Base-by-base conservation (phyloP, 1,140 invertebrate species). In the Platyscapa corneri region DNA sequence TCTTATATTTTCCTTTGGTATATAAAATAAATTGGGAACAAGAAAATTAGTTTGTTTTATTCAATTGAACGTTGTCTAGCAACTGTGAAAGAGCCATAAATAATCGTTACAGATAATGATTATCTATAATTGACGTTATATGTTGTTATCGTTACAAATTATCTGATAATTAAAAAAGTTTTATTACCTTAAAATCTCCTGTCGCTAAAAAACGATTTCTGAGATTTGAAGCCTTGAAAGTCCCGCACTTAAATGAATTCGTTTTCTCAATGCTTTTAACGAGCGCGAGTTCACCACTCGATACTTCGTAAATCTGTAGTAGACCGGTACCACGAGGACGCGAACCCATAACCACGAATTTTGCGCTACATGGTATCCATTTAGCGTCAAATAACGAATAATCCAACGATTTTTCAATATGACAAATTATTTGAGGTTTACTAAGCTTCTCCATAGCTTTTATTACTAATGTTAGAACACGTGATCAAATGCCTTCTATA, bases 311-410 rank as follows among this genome's bases (percentile, higher is more conserved):
- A n/a, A 98, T 95, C 93, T 99, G 96, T 87, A 99, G 92, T 30
- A 97, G 95, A 0, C 98, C 98, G 56, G 95, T 96, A 77, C 97
- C 97, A 90, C 96, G 96, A 2, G 98, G 95, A 91, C 96, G 94
- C 72, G 95, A 97, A n/a, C 98, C 98, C 60, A 99, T 93, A 42
- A 96, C 95, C 82, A 98, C 95, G 92, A 99, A 97, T 93, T 98
- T 98, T 0, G 98, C 96, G 18, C 97, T 98, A 88, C 96, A 96
- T 1, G 98, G 98, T 89, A 99, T 96, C 98, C 98, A 99, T 94
- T 97, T 97, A n/a, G 96, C 95, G 90, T 99, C 98, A 92, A 98
- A 98, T 30, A 98, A 90, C 12, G 97, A 97, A 93, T 97, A 98
- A 90, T 97, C 96, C 2, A 98, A 90, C 49, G 95, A 94, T 91